Conservation (phyloP, 2,888 invertebrate species). For the Macaria notata region DNA sequence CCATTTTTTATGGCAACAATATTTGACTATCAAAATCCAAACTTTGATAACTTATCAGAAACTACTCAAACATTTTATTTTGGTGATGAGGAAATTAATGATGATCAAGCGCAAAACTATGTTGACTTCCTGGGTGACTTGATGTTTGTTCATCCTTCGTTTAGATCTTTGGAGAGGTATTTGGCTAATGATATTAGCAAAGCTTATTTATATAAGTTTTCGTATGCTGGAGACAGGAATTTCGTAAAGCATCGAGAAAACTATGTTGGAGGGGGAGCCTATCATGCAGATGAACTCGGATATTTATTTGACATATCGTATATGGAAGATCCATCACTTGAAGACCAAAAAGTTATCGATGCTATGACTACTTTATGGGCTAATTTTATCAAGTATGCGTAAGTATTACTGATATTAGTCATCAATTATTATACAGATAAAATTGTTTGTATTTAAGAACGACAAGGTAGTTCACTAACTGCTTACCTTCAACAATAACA, state of each 20-base stretch:
- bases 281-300: slow-evolving; percentile 48
- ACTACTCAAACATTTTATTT: slow-evolving; percentile 40
- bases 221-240: slow-evolving; percentile 44
- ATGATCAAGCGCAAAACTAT: slow-evolving; percentile 19
- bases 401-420: slow-evolving; percentile 17
- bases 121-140: slow-evolving; percentile 45
- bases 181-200: slow-evolving; percentile 33
- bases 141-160: slow-evolving; percentile 38
- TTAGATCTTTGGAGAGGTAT: slow-evolving; percentile 38
- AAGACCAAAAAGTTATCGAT: slow-evolving; percentile 44
- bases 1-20: slow-evolving; percentile 12
- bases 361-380: slow-evolving; percentile 41
- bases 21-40: slow-evolving; percentile 33
- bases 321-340: slow-evolving; percentile 26
- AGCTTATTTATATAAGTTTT: slow-evolving; percentile 45
- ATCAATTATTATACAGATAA: no score
- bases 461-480: no score
- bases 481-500: no score
- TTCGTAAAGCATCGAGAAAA: slow-evolving; percentile 33
- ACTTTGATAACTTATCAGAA: slow-evolving; percentile 33
- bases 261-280: slow-evolving; percentile 37
- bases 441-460: no score
- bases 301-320: slow-evolving; percentile 44
- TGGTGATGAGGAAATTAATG: slow-evolving; percentile 36
- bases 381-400: slow-evolving; percentile 50